Base-by-base conservation (phyloP, 1,140 invertebrate species). In the Heliconius eleuchia region DNA sequence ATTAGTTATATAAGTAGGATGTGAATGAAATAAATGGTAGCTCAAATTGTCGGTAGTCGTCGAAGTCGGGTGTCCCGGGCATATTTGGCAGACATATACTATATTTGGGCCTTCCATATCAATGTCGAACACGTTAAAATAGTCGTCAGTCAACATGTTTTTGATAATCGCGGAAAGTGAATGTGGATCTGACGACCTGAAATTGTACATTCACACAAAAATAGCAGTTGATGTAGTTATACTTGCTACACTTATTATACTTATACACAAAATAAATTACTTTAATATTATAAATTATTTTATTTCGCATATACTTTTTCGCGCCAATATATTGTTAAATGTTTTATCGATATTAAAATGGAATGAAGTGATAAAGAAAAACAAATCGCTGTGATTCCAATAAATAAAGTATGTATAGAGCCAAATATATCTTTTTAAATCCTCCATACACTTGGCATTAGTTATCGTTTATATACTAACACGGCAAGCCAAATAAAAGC, bases 51-150 rank as follows among this genome's bases (percentile, higher is more conserved):
- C 75, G 9, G 82, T 39, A 13, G 78, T 86, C 13, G 66, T 70
- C 1, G 80, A 83, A 8, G 79, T 23, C 1, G 84, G 76, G 30
- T 82, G 73, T 2, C 81, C 80, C 18, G 76, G 23, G 57, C 92
- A 93, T 71, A 82, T 85, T 74, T 92, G 89, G 74, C 92, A 94
- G 19, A 89, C 88, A 80, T 87, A 89, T 55, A 87, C 81, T 71
- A 89, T 77, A 52, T 89, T 85, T 37, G 83, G 71, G 42, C 79
- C 80, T 73, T 83, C 82, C 46, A 86, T 81, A 66, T 87, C 81
- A 46, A 85, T n/a, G 66, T 87, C 79, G 8, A 89, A 60, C 9
- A 80, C 79, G 50, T 83, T 73, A 39, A 88, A 86, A 80, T 89
- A 89, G 76, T 85, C 79, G 76, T 85, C 77, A 30, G 27, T 71